Evolutionary conservation across 2,113 vertebrate species (phyloP).

Genomic region (Salvelinus alpinus): DNA sequence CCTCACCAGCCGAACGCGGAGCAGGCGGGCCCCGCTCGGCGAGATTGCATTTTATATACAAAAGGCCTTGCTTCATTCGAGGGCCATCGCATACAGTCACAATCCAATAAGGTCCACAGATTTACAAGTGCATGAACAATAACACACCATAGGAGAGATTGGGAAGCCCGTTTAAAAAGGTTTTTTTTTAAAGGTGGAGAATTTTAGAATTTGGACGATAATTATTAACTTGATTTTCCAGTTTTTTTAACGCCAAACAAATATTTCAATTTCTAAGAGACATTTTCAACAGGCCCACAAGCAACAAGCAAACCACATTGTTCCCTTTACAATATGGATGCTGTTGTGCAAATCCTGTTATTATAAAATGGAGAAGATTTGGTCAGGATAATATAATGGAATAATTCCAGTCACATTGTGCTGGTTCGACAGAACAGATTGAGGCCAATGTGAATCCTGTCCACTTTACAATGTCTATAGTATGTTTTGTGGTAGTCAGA

Average conservation of each 20-base stretch:
- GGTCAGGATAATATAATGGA: too few relatives aligned
- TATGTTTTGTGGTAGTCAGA: too few relatives aligned
- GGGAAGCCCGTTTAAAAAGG: conserved; percentile 14
- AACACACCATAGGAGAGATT: conserved; percentile 1
- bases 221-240: conserved; percentile 23
- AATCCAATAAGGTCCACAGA: conserved; percentile 49
- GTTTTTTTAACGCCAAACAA: not conserved
- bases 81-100: conserved; percentile 41
- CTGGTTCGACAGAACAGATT: too few relatives aligned
- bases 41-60: conserved; percentile 72
- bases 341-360: too few relatives aligned
- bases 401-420: too few relatives aligned
- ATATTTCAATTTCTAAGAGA: conserved; percentile 9
- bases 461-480: too few relatives aligned
- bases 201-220: conserved; percentile 21
- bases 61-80: conserved; percentile 45
- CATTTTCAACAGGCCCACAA: not conserved
- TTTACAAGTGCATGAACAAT: conserved; percentile 49
- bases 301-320: too few relatives aligned
- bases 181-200: not conserved
- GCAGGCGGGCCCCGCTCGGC: not conserved
- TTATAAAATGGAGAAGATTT: too few relatives aligned
- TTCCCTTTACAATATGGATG: too few relatives aligned
- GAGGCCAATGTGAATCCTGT: too few relatives aligned
- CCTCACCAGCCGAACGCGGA: conserved; percentile 36